Evolutionary conservation across 2,888 invertebrate species (phyloP), one percentile per base, ranked within the genome.

Genomic region (Zygaena filipendulae): DNA sequence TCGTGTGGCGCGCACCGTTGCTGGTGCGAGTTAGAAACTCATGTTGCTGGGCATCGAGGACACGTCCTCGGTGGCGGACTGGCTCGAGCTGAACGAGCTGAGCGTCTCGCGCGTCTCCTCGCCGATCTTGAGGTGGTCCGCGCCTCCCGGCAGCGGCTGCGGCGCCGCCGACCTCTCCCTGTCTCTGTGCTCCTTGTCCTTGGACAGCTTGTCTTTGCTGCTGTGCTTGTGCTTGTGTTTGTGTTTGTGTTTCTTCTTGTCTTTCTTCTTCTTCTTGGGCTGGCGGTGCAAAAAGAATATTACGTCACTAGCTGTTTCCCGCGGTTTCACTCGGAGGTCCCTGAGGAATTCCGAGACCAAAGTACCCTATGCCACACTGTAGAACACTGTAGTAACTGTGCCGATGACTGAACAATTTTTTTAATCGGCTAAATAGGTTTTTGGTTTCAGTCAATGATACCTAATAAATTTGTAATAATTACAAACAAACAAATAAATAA

Each of bases 221-320:
- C 71, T 90, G 55, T 92, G 91, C 47, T 92, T 93, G 56, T 94
- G 91, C 53, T 93, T 94, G 52, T 95, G 93, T 59, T 94, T 95
- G 59, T 95, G 93, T 58, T 95, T 95, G 66, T 94, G 86, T 51
- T 88, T 89, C 49, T 90, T 87, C 46, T 91, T 90, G 24, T 89
- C 87, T 47, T 90, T 89, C 58, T 89, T 88, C 66, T 88, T 87
- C 64, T 90, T 89, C 63, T 88, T 87, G 3, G 71, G 54, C 77
- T 87, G 49, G 8, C n/a, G 63, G 48, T 46, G 50, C 52, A 56
- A 32, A 2, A 41, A 47, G 27, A 38, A 35, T 21, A 2, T 27
- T n/a, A n/a, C n/a, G n/a, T n/a, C n/a, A n/a, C n/a, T n/a, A n/a
- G n/a, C n/a, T n/a, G n/a, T n/a, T n/a, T n/a, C n/a, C n/a, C n/a